phyloP scores from a whole-genome alignment of 2,888 invertebrate species.

The Melanargia galathea region DNA sequence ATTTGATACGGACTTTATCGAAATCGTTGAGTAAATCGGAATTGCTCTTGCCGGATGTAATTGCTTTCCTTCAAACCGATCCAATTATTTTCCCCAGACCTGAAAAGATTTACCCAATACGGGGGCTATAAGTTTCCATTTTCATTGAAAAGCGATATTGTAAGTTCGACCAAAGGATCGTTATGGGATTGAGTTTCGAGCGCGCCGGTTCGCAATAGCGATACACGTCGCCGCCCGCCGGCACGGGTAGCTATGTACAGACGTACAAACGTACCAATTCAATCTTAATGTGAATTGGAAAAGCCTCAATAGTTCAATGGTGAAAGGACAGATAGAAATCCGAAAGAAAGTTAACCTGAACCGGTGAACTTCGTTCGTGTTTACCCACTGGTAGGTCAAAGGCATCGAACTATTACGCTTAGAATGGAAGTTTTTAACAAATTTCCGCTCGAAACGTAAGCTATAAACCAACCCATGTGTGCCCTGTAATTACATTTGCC shows the following conservation, averaged over 20 bases:
- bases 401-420: too few relatives aligned
- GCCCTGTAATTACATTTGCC: too few relatives aligned
- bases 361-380: too few relatives aligned
- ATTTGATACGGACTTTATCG: slow-evolving; percentile 69
- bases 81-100: slow-evolving; percentile 78
- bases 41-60: slow-evolving; percentile 71
- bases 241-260: neutral
- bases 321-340: slow-evolving; percentile 1
- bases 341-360: slow-evolving; percentile 3
- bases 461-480: too few relatives aligned
- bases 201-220: slow-evolving; percentile 30
- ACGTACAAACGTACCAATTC: slow-evolving; percentile 28
- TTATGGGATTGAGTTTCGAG: slow-evolving; percentile 35
- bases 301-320: neutral
- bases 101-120: slow-evolving; percentile 63
- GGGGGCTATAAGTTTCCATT: slow-evolving; percentile 59
- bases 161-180: slow-evolving; percentile 45
- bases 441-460: too few relatives aligned
- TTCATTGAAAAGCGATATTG: slow-evolving; percentile 72
- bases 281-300: slow-evolving; percentile 20
- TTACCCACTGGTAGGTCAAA: too few relatives aligned
- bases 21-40: slow-evolving; percentile 71
- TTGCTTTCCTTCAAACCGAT: slow-evolving; percentile 75
- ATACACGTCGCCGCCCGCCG: slow-evolving; percentile 23
- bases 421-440: too few relatives aligned